A percentile compares a stretch with the other conserved stretches of the same genome.
These are phyloP conservation scores for Trachurus trachurus DNA, from an alignment of 2,797 vertebrate species.

Conservation along the genomic window DNA sequence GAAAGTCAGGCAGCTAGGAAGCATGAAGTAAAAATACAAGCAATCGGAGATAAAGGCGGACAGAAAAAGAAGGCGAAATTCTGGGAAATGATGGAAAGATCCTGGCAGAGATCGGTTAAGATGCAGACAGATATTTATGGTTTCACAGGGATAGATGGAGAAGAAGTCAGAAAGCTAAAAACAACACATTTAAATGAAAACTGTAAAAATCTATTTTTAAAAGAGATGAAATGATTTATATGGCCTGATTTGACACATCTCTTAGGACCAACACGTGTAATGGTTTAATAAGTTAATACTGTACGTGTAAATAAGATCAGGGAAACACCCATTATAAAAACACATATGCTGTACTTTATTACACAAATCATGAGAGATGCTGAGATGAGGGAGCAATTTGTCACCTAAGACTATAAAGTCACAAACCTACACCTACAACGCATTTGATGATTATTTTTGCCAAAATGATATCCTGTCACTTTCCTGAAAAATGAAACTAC, in stretches of 20 bases:
- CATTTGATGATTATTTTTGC: background rate
- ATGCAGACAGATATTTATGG: background rate
- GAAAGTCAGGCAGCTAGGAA: slow-evolving; percentile 6
- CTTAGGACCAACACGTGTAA: background rate
- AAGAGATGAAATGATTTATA: background rate
- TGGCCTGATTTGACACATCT: background rate
- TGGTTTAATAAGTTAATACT: background rate
- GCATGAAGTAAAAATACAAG: slow-evolving; percentile 21
- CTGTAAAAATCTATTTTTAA: background rate
- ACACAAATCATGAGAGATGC: background rate
- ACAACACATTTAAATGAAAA: background rate
- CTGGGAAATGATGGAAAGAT: slow-evolving; percentile 36
- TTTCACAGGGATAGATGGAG: background rate
- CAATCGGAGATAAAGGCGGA: slow-evolving; percentile 31
- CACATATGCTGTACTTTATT: background rate
- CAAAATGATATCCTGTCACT: background rate
- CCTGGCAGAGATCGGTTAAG: slow-evolving; percentile 1
- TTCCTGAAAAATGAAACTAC: background rate
- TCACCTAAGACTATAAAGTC: background rate
- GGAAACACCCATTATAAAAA: background rate
- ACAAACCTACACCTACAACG: background rate
- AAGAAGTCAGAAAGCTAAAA: background rate
- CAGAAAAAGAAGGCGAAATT: slow-evolving; percentile 31
- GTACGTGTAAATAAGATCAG: background rate
- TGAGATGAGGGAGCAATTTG: background rate